A percentile compares a stretch with the other conserved stretches of the same genome.
Conservation (phyloP, 2,888 invertebrate genomes). For the Dioctria linearis region DNA sequence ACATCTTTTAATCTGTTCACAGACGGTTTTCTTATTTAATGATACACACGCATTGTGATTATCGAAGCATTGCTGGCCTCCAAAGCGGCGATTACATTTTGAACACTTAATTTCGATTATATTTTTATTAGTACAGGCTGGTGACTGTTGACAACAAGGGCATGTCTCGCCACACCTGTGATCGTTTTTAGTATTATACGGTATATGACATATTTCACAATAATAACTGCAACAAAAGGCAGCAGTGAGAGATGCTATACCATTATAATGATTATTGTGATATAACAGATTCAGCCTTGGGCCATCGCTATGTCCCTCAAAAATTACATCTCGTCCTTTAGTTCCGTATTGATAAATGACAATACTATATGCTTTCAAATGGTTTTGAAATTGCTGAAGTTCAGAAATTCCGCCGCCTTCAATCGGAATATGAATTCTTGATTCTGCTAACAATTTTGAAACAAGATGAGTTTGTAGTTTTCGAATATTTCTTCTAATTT, state of each 20-base stretch:
- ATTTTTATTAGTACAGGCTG: not conserved
- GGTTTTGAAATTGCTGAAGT: conserved; percentile 26
- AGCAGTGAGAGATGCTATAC: not conserved
- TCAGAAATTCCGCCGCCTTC: conserved; percentile 18
- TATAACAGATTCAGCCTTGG: conserved; percentile 23
- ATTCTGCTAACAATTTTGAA: not conserved
- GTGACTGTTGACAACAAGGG: conserved; percentile 41
- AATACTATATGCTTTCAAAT: conserved; percentile 31
- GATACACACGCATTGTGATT: conserved; percentile 20
- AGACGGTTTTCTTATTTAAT: conserved; percentile 11
- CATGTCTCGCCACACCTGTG: conserved; percentile 27
- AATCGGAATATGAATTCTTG: conserved; percentile 20
- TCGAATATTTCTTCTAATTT: conserved; percentile 39
- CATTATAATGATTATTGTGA: conserved; percentile 20
- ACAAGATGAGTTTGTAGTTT: conserved; percentile 3
- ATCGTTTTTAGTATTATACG: no score
- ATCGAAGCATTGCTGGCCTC: conserved; percentile 19
- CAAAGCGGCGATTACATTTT: not conserved
- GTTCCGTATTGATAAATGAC: conserved; percentile 15
- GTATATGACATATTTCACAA: no score
- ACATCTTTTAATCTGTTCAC: conserved; percentile 13
- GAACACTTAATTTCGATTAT: not conserved
- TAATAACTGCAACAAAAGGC: conserved; percentile 35
- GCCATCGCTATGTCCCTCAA: conserved; percentile 37
- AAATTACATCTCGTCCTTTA: conserved; percentile 25